Conservation (phyloP, 1,140 invertebrate genomes). For the Cydia fagiglandana region DNA sequence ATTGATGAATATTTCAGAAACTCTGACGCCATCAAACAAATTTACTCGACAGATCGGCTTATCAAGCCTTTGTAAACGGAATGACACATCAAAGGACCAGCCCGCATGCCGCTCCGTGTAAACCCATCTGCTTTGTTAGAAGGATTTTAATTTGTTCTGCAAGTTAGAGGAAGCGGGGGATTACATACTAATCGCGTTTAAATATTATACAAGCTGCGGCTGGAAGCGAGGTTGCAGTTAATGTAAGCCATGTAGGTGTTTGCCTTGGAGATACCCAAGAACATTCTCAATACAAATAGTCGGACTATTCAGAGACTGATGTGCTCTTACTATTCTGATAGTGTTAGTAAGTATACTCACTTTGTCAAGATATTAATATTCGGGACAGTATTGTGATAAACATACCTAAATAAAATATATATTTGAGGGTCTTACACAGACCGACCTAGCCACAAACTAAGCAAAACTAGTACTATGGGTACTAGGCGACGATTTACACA, state of each 20-base stretch:
- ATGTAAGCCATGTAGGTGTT: not conserved
- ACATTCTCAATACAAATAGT: not conserved
- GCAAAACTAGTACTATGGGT: no score
- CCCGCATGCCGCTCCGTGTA: constrained; percentile 18
- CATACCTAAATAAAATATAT: no score
- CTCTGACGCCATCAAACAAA: not conserved
- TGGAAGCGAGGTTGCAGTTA: not conserved
- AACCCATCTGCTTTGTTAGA: constrained; percentile 22
- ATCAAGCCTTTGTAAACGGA: constrained; percentile 22
- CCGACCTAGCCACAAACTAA: no score
- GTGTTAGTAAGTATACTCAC: no score
- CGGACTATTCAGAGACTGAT: no score
- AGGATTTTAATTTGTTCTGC: constrained; percentile 28
- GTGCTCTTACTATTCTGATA: no score
- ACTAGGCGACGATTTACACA: no score
- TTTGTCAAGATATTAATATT: no score
- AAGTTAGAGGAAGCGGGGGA: constrained; percentile 10
- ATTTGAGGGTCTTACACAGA: no score
- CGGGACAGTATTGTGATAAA: no score
- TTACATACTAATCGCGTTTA: constrained; percentile 17
- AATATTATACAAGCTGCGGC: constrained; percentile 8
- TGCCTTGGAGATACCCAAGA: not conserved
- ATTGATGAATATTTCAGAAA: not conserved
- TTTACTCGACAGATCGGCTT: constrained; percentile 11
- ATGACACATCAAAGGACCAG: constrained; percentile 19